Base-by-base conservation (phyloP, 2,888 invertebrate genomes). In the Metopia argyrocephala region DNA sequence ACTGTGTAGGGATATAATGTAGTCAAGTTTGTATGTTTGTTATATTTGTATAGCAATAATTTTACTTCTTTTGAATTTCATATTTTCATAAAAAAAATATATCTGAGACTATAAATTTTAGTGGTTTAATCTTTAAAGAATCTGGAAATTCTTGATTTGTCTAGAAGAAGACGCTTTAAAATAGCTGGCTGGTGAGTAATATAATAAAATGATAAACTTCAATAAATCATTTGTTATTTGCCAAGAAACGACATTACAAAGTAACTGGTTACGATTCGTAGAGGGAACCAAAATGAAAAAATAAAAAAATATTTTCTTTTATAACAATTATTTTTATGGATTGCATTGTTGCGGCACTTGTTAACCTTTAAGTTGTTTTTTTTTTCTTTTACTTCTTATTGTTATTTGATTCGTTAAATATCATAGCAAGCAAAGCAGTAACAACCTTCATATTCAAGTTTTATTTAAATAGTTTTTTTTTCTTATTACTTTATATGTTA, bases 341-440 rank as follows among this genome's bases (percentile, higher is more conserved):
- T 62, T 76, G 23, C 52, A 69, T 57, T 18, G 2, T 46, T 48
- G 52, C 69, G 54, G 68, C 76, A 74, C 69, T 81, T 69, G 73
- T 74, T 81, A 70, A 76, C 81, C 81, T 78, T 81, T 81, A 78
- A 25, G 9, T 46, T 18, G 56, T 28, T 73, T 31, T 74, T 31
- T 28, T 50, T 54, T 66, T 57, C 20, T 18, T 48, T 2, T 18
- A 15, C 25, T 38, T 38, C 38, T 21, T 54, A 48, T 59, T 52
- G n/a, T 28, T 38, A 38, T 52, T 68, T 54, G 15, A 23, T 46
- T 38, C 18, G 15, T 56, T 70, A 78, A 69, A 81, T 74, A 78
- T 50, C 73, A 74, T 70, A 74, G 45, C 12, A 38, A 54, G 23
- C 21, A n/a, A 15, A 38, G 38, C 38, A 38, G 15, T 15, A 38